Conservation (phyloP, 2,113 vertebrate species). For the Archocentrus centrarchus region DNA sequence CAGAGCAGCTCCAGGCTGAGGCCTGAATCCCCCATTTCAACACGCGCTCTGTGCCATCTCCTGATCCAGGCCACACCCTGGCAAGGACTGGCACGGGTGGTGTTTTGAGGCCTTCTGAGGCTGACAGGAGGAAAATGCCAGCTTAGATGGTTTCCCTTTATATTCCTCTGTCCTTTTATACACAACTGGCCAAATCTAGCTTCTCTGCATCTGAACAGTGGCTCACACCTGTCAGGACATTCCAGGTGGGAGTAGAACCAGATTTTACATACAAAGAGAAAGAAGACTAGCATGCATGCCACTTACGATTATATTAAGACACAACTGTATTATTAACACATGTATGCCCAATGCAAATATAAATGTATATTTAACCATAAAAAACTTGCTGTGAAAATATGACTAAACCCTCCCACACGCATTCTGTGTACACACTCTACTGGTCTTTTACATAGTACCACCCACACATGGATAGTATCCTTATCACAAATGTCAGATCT, state of each 20-base stretch:
- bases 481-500: constrained; percentile 35
- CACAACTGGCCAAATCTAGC: constrained; percentile 10
- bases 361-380: constrained; percentile 36
- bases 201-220: constrained; percentile 40
- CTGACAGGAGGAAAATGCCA: constrained; percentile 36
- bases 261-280: constrained; percentile 22
- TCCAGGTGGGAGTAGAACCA: constrained; percentile 44
- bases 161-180: constrained; percentile 31
- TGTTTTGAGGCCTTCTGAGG: constrained; percentile 31
- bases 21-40: constrained; percentile 51
- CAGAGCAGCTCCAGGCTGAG: constrained; percentile 52
- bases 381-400: constrained; percentile 35
- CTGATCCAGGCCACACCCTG: constrained; percentile 50
- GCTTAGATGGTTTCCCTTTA: constrained; percentile 48
- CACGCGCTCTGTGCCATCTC: constrained; percentile 49
- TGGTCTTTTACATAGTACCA: constrained; percentile 15
- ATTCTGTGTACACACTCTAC: constrained; percentile 20
- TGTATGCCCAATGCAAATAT: constrained; percentile 40
- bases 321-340: constrained; percentile 30
- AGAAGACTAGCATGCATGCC: constrained; percentile 15
- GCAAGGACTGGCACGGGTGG: constrained; percentile 47
- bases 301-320: constrained; percentile 33
- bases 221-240: constrained; percentile 31
- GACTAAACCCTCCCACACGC: constrained; percentile 48
- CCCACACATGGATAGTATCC: constrained; percentile 43